Evolutionary conservation across 2,113 vertebrate species (phyloP).

Genomic region (Halichoeres trimaculatus): DNA sequence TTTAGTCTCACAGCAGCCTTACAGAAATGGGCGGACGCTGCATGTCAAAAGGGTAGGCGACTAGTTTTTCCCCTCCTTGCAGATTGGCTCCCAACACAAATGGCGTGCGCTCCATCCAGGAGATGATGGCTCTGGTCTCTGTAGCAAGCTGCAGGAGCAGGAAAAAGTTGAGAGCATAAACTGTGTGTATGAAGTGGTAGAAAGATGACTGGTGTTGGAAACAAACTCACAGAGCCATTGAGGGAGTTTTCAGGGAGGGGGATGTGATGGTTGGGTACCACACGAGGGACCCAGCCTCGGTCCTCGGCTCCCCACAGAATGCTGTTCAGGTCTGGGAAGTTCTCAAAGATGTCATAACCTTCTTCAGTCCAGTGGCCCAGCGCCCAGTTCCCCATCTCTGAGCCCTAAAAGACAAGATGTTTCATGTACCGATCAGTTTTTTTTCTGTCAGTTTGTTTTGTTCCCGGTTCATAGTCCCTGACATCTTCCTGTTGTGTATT

Average conservation of each 20-base stretch:
- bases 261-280: conserved; percentile 91
- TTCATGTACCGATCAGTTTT: too few relatives aligned
- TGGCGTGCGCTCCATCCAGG: conserved; percentile 94
- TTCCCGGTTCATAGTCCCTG: too few relatives aligned
- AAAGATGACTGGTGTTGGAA: accelerated
- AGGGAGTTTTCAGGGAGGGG: conserved; percentile 89
- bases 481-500: too few relatives aligned
- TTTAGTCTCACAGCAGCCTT: conserved; percentile 12
- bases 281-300: conserved; percentile 88
- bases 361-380: conserved; percentile 96
- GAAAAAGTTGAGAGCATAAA: background rate
- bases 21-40: conserved; percentile 73
- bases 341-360: conserved; percentile 95
- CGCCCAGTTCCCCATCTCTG: conserved; percentile 95
- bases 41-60: conserved; percentile 87
- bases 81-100: conserved; percentile 96
- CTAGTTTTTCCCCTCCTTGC: conserved; percentile 93
- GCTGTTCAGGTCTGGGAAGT: conserved; percentile 94
- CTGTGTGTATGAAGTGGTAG: too few relatives aligned
- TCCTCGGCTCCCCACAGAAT: conserved; percentile 93
- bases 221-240: conserved; percentile 81
- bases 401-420: conserved; percentile 83
- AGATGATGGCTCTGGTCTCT: conserved; percentile 91
- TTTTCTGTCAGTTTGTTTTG: too few relatives aligned
- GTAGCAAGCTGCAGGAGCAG: conserved; percentile 84